Conservation (phyloP, 2,113 vertebrate species). For the Eurystomus gularis region DNA sequence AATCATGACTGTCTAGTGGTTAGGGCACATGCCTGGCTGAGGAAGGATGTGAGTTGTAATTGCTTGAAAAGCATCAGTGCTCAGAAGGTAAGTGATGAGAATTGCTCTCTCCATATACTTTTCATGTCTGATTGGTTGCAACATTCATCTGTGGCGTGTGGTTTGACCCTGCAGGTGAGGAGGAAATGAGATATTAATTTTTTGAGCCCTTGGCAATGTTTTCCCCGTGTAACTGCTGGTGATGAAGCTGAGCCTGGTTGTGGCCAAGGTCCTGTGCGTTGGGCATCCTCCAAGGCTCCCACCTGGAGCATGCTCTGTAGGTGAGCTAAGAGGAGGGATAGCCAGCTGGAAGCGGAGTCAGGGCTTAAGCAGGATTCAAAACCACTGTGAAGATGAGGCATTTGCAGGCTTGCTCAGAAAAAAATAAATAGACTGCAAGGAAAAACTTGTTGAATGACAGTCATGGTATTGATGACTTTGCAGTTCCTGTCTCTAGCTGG, state of each 20-base stretch:
- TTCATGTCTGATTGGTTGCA: background rate
- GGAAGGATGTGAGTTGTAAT: background rate
- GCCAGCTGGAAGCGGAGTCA: background rate
- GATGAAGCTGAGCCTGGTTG: background rate
- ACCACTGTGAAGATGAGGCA: background rate
- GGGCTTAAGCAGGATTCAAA: background rate
- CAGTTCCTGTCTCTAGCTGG: background rate
- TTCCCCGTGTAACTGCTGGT: background rate
- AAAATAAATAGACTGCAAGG: background rate
- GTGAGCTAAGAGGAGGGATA: background rate
- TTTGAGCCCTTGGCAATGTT: background rate
- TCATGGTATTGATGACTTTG: background rate
- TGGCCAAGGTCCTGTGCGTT: background rate
- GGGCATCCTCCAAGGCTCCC: background rate
- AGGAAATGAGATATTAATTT: background rate
- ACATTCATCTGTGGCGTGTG: background rate
- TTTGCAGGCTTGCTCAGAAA: background rate
- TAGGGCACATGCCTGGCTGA: background rate
- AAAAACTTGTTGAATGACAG: background rate
- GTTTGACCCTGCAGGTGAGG: background rate
- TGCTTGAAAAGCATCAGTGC: background rate
- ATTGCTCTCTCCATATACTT: background rate
- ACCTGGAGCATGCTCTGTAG: background rate
- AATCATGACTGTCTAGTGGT: conserved; percentile 5
- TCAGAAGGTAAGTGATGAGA: background rate